Base-by-base conservation (phyloP, 2,888 invertebrate genomes). In the Dasysyrphus albostriatus region DNA sequence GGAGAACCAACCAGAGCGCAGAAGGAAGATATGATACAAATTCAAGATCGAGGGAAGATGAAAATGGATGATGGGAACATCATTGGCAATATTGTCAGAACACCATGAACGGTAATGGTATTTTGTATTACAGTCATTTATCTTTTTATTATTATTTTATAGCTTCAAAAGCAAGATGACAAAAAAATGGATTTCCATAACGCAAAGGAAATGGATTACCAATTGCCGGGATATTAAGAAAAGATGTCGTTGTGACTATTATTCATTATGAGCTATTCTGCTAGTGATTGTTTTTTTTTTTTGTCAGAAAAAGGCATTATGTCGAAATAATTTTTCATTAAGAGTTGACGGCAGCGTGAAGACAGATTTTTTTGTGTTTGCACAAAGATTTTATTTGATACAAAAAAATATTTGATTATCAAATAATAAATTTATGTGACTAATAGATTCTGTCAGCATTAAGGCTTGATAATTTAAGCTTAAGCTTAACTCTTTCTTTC, bases 1-100 rank as follows among this genome's bases (percentile, higher is more conserved):
- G 7, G 34, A 16, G 24, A 61, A 61, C 10, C 34, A 37, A 9
- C 39, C 39, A 37, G 34, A 16, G 1, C 16, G 12, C 16, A 37
- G 59, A 9, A 5, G 19, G 24, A 12, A 8, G 39, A 59, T 6
- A 59, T 39, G 59, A 59, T 59, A 39, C 24, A 39, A 63, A 44
- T n/a, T 42, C 42, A 42, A 63, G n/a, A 63, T 63, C 19, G 29
- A 42, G 24, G 42, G 29, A 44, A 14, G 42, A 63, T 9, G 61
- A 42, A 63, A 47, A 56, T 42, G 24, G 32, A 24, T 73, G 49
- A 49, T n/a, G n/a, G n/a, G 80, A 75, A 75, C 70, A 84, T 84
- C 83, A 84, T 84, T 76, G 69, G 63, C 80, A 84, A 84, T 84
- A 84, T 84, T 84, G 83, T 84, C 80, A 75, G 74, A 80, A 70